Percentiles rank a stretch among this genome's conserved stretches.
Evolutionary conservation across 2,113 vertebrate genomes (phyloP).

Genomic region (Myanophis thanlyinensis): DNA sequence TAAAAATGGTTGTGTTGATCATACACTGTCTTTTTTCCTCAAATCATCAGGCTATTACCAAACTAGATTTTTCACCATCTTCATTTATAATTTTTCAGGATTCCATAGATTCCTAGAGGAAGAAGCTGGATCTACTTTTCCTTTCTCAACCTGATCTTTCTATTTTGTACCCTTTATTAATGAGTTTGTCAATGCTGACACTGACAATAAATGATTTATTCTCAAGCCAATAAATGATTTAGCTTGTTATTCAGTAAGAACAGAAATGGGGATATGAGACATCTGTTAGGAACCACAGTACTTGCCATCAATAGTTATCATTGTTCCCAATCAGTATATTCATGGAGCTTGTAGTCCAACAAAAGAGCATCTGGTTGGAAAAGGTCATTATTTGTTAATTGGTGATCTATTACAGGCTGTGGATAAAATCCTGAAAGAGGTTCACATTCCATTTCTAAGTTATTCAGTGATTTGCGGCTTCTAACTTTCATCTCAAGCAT

Average conservation of each 20-base stretch:
- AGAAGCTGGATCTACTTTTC: background rate
- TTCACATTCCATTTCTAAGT: background rate
- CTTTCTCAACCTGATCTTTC: background rate
- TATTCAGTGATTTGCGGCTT: background rate
- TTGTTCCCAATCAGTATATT: background rate
- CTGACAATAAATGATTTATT: conserved; percentile 13
- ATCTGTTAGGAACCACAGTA: background rate
- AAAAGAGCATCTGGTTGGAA: background rate
- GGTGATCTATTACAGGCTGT: background rate
- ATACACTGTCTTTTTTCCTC: background rate
- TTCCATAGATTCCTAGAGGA: background rate
- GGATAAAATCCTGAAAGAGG: background rate
- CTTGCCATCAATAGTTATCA: background rate
- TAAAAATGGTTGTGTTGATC: background rate
- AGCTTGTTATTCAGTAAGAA: background rate
- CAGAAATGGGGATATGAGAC: background rate
- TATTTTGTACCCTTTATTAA: conserved; percentile 1
- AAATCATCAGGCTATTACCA: background rate
- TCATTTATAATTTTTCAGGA: background rate
- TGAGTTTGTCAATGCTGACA: background rate
- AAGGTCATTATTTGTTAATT: background rate
- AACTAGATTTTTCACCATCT: background rate
- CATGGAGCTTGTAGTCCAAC: background rate
- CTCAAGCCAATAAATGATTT: background rate
- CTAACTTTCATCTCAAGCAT: background rate